Evolutionary conservation across 2,888 invertebrate genomes (phyloP).

Genomic region (Spisula solida): DNA sequence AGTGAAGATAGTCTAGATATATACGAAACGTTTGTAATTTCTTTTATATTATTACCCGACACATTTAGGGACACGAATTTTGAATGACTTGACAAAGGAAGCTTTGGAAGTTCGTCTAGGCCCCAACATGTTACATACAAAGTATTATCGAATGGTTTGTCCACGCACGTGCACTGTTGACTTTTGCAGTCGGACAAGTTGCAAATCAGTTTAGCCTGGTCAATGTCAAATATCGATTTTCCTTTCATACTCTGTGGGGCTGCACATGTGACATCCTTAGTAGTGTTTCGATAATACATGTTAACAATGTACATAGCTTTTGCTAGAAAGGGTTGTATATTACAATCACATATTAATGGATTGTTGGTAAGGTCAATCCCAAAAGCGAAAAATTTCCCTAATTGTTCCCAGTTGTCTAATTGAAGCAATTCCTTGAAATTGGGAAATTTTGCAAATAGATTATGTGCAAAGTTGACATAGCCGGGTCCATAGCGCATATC

Average conservation of each 20-base stretch:
- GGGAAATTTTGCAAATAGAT: constrained; percentile 50
- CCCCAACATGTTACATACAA: constrained; percentile 42
- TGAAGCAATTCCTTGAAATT: constrained; percentile 55
- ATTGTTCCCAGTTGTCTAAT: constrained; percentile 34
- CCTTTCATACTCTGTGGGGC: constrained; percentile 39
- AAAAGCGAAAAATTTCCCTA: constrained; percentile 52
- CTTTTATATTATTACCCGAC: constrained; percentile 34
- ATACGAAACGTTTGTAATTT: constrained; percentile 39
- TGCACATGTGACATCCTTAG: constrained; percentile 46
- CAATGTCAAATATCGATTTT: neutral
- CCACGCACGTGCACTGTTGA: constrained; percentile 44
- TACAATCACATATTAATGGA: constrained; percentile 58
- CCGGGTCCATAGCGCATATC: constrained; percentile 53
- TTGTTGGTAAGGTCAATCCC: constrained; percentile 61
- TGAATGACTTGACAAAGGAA: constrained; percentile 51
- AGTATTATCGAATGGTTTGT: constrained; percentile 46
- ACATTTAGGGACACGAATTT: constrained; percentile 43
- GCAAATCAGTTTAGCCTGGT: neutral
- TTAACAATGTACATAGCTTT: neutral
- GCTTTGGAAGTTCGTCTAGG: constrained; percentile 21
- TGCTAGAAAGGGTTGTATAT: constrained; percentile 58
- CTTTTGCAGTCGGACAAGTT: constrained; percentile 13
- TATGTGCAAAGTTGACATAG: constrained; percentile 43
- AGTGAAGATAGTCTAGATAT: constrained; percentile 30
- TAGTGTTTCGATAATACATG: constrained; percentile 53